Base-by-base conservation (phyloP, 1,140 invertebrate genomes). In the Elymnias hypermnestra region DNA sequence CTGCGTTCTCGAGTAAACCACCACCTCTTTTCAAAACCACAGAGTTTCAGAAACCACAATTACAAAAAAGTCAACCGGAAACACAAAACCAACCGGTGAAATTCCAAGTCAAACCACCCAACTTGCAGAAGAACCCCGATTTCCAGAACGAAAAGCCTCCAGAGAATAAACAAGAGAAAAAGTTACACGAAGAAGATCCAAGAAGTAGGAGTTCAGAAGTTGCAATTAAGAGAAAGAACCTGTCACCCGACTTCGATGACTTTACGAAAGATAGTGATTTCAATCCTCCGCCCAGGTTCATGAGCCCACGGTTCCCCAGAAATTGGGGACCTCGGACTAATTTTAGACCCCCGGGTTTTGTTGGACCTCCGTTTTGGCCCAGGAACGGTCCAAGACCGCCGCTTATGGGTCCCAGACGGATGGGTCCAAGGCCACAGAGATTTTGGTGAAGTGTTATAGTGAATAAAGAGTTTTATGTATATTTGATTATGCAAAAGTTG, bases 291-390 rank as follows among this genome's bases (percentile, higher is more conserved):
- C 52, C 70, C 1, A 60, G 63, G 15, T 67, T 66, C n/a, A 56
- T 54, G 35, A 69, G 66, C 42, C 72, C 62, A 4, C 51, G 76
- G 44, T 83, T 74, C 54, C 81, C 76, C 0, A 59, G 81, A 28
- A 79, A 83, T 45, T 84, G 81, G 81, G 50, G 31, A 0, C 81
- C 81, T 2, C 22, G 74, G 53, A 64, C 60, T 52, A 69, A 63
- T 42, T 64, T 64, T 45, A 60, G 72, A 53, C 65, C 65, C 0
- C 53, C 22, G 6, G 57, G 52, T 9, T 62, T 60, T 12, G 37
- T n/a, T n/a, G n/a, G 21, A 3, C 63, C 63, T 7, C 70, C 62
- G 39, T 69, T 74, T 41, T 64, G 75, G 65, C 72, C 76, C 3
- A 48, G 81, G 2, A 69, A 67, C 14, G 60, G 62, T 0, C 69